These are phyloP conservation scores for Torymus aiolomorphi DNA, from an alignment of 2,888 invertebrate species.

Conservation along the genomic window DNA sequence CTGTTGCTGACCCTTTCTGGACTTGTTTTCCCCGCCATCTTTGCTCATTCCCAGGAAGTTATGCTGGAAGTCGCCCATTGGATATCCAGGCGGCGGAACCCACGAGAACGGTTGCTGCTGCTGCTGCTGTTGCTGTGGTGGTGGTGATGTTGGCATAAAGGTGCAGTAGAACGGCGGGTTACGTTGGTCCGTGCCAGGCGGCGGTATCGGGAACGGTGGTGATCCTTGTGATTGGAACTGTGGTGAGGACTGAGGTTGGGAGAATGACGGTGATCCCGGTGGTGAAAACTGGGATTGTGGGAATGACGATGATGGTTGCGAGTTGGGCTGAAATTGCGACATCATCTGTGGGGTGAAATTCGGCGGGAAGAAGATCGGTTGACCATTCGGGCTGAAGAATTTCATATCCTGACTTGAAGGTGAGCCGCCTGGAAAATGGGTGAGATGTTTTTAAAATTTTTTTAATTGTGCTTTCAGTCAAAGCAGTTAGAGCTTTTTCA, in stretches of 20 bases:
- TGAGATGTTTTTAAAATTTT: no score
- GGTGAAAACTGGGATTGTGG: background rate
- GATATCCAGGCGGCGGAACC: no score
- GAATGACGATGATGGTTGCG: background rate
- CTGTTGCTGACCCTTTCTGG: no score
- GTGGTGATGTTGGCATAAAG: slow-evolving; percentile 11
- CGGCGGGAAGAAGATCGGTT: background rate
- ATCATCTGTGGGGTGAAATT: background rate
- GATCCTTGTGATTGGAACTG: background rate
- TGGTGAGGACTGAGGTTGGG: background rate
- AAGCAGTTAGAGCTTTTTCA: no score
- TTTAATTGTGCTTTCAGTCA: no score
- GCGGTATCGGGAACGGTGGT: background rate
- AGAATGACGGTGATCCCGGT: background rate
- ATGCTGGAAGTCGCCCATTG: no score
- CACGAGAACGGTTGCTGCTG: background rate
- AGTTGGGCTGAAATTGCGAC: background rate
- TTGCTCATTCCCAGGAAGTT: no score
- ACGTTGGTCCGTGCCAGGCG: background rate
- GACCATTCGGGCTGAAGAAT: slow-evolving; percentile 17
- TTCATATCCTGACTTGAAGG: slow-evolving; percentile 17
- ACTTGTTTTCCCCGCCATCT: no score
- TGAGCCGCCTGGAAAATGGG: no score
- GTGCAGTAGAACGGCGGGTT: slow-evolving; percentile 36
- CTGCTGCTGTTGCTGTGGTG: slow-evolving; percentile 3